These are phyloP conservation scores for Hetaerina americana DNA, from an alignment of 1,140 invertebrate genomes.

Conservation along the genomic window DNA sequence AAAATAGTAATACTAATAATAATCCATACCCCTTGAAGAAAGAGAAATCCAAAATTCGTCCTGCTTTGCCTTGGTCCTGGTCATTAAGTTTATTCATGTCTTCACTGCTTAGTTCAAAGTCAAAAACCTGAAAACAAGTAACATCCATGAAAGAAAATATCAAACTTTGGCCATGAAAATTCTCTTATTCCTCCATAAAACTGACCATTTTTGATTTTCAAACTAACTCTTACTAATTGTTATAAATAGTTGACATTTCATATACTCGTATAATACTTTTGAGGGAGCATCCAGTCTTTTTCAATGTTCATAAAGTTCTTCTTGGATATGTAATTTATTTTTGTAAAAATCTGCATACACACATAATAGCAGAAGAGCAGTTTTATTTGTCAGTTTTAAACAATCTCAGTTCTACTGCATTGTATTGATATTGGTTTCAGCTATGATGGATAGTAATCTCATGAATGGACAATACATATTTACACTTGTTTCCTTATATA, in stretches of 20 bases:
- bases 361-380: too few relatives aligned
- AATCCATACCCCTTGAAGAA: constrained; percentile 10
- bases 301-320: too few relatives aligned
- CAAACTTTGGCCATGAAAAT: neutral
- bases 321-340: too few relatives aligned
- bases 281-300: neutral
- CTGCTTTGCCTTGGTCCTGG: constrained; percentile 16
- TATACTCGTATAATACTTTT: neutral
- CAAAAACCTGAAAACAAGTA: constrained; percentile 20
- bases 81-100: constrained; percentile 26
- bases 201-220: neutral
- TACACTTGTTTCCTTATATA: too few relatives aligned
- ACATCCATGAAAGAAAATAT: neutral
- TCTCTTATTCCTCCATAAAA: neutral
- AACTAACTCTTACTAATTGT: neutral
- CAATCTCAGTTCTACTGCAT: too few relatives aligned
- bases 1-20: neutral
- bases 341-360: too few relatives aligned
- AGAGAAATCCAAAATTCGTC: constrained; percentile 9
- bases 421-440: too few relatives aligned
- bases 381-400: too few relatives aligned
- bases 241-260: neutral
- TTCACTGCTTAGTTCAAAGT: constrained; percentile 26
- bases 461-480: too few relatives aligned
- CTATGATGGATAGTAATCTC: too few relatives aligned